phyloP scores from a whole-genome alignment of 2,113 vertebrate species.

The Phaetusa simplex region DNA sequence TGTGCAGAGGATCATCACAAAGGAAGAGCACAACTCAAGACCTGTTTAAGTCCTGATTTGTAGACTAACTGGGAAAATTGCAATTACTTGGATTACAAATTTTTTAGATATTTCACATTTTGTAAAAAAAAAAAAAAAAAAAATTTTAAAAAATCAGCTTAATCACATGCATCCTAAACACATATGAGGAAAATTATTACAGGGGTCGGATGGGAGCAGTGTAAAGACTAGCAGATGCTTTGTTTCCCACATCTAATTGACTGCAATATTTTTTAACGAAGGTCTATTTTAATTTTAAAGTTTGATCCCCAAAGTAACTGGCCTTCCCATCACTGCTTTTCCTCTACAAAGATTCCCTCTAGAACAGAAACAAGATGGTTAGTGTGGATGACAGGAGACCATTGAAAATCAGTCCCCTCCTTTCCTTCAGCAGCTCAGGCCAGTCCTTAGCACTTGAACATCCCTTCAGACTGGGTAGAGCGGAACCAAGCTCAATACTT shows the following conservation, averaged over 20 bases:
- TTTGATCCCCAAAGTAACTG: background rate
- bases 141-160: background rate
- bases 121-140: no score
- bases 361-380: background rate
- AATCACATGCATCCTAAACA: fast-evolving
- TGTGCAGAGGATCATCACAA: background rate
- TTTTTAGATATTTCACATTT: background rate
- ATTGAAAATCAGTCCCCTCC: background rate
- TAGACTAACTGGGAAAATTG: background rate
- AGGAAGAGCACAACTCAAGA: background rate
- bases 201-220: background rate
- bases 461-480: background rate
- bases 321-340: background rate
- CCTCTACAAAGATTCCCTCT: background rate
- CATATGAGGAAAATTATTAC: background rate
- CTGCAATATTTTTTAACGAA: background rate
- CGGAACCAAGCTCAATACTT: background rate
- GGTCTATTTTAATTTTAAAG: background rate
- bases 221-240: background rate
- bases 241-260: background rate
- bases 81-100: background rate
- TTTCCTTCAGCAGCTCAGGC: background rate
- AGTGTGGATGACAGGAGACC: background rate
- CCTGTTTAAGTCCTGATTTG: background rate
- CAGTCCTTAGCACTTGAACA: fast-evolving